Conservation (phyloP, 2,113 vertebrate genomes). For the Motacilla alba region DNA sequence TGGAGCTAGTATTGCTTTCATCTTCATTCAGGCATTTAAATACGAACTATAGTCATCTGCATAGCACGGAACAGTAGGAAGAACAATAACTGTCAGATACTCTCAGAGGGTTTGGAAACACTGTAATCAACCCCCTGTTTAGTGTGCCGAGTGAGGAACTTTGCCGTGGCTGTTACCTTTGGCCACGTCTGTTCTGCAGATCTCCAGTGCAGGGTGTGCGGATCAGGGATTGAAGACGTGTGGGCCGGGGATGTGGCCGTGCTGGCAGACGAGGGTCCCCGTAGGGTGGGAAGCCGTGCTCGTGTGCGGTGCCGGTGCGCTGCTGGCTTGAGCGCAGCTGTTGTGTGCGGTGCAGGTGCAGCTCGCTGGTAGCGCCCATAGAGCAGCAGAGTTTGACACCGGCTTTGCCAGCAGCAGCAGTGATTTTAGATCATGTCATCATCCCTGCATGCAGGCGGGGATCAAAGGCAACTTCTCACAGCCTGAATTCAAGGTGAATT, state of each 20-base stretch:
- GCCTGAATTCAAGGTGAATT: neutral
- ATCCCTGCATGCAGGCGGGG: neutral
- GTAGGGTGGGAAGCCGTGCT: rapidly evolving
- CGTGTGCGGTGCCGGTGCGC: neutral
- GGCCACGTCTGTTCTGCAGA: neutral
- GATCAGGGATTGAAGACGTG: neutral
- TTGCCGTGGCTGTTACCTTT: neutral
- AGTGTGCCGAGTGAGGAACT: neutral
- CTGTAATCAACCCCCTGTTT: neutral
- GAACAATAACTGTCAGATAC: neutral
- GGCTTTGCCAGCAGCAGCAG: neutral
- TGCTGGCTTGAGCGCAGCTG: neutral
- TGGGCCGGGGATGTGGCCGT: neutral
- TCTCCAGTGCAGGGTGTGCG: neutral
- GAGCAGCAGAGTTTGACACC: neutral
- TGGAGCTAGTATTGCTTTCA: slow-evolving; percentile 41
- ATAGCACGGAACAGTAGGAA: neutral
- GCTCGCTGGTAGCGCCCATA: neutral
- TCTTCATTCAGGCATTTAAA: neutral
- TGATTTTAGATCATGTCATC: neutral
- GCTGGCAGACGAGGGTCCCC: rapidly evolving
- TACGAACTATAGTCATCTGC: neutral
- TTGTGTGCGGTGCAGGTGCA: neutral
- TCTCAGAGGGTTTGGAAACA: neutral
- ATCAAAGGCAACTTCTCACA: neutral